Percentiles rank a stretch among this genome's conserved stretches.
These are phyloP conservation scores for rabbit (Oryctolagus cuniculus) DNA, from an alignment of 2,113 vertebrate genomes.

Conservation along the genomic window mOryCun1.1 NC_091451.1:36038001-36038500, in stretches of 20 bases:
- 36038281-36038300: background rate
- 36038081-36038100: background rate
- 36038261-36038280: background rate
- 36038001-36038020: background rate
- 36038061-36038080: background rate
- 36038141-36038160: background rate
- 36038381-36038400: background rate
- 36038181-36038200: background rate
- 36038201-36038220: background rate
- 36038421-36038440: too few species aligned
- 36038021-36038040: background rate
- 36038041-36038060: background rate
- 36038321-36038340: background rate
- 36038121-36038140: background rate
- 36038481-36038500: background rate
- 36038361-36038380: background rate
- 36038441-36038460: background rate
- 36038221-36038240: background rate
- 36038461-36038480: background rate
- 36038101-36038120: background rate
- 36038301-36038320: background rate
- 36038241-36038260: background rate
- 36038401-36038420: background rate
- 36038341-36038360: too few species aligned
- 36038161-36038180: background rate